Conservation (phyloP, 2,888 invertebrate species). For the Platerodrilus igneus region DNA sequence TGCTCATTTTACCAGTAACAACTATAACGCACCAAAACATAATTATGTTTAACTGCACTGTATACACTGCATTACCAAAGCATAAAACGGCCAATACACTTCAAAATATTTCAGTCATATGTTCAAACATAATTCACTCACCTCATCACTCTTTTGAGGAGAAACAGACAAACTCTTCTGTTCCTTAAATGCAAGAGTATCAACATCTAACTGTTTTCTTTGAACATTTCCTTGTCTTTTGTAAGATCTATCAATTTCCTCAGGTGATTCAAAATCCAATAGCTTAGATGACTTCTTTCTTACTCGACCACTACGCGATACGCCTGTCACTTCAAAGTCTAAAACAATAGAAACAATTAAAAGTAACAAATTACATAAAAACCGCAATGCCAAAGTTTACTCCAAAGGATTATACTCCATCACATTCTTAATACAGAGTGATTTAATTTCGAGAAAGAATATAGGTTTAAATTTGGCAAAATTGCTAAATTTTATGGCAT, state of each 20-base stretch:
- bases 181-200: conserved; percentile 23
- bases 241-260: conserved; percentile 70
- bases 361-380: conserved; percentile 6
- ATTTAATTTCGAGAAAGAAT: too few relatives aligned
- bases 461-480: too few relatives aligned
- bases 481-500: too few relatives aligned
- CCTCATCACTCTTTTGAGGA: conserved; percentile 33
- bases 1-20: too few relatives aligned
- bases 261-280: conserved; percentile 88
- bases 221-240: conserved; percentile 49
- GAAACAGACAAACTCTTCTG: conserved; percentile 17
- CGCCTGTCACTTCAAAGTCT: conserved; percentile 79
- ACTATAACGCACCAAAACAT: too few relatives aligned
- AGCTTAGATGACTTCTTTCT: conserved; percentile 93
- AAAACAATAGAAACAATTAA: conserved; percentile 21
- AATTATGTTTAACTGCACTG: too few relatives aligned
- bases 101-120: conserved; percentile 5
- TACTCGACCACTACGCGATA: conserved; percentile 85
- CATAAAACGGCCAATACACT: too few relatives aligned
- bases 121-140: too few relatives aligned
- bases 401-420: too few relatives aligned
- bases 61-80: too few relatives aligned
- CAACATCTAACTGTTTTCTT: conserved; percentile 26
- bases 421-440: too few relatives aligned
- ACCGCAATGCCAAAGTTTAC: too few relatives aligned